Base-by-base conservation (phyloP, 2,113 vertebrate genomes). In the Sylvicapra grimmia region DNA sequence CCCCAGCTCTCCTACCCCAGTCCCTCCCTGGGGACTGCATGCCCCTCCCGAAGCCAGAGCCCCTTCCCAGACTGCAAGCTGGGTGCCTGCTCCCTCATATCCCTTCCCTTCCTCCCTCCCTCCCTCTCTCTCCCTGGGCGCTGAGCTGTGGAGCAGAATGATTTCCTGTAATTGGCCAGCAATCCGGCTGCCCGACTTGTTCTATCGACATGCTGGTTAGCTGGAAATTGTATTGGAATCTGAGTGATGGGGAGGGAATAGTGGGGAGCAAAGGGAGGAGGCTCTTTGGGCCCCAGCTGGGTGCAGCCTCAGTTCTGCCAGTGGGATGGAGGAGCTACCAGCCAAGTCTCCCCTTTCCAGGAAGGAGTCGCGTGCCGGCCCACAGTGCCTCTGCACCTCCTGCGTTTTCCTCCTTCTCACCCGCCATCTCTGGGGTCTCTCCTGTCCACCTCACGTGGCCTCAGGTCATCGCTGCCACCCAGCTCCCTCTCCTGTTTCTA, bases 91-190 rank as follows among this genome's bases (percentile, higher is more conserved):
- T 90, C 91, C 90, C 84, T 59, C 44, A 0, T 23, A 21, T 49
- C 29, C n/a, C 47, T 61, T n/a, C 33, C 18, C 11, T 8, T 36
- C 49, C 49, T 31, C 29, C 33, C 65, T 40, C 44, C 14, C 10
- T 6, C 77, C n/a, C 33, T 25, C 54, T 68, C 56, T 25, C 59
- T 77, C 89, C 95, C 25, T 3, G 61, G 82, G 96, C 49, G 8
- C 96, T 63, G 97, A 97, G 98, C 98, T 88, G 89, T 98, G 98
- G 97, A 98, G 98, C 96, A 97, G 97, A 98, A 98, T 98, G 98
- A 98, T 98, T 98, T 98, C 98, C 98, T 98, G 98, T 98, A 98
- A 98, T 98, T 98, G 98, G 97, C 97, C 92, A 94, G 96, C 97
- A 98, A 98, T 97, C 97, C 47, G 2, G 92, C 93, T 56, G 92